Base-by-base conservation (phyloP, 2,888 invertebrate species). In the Megamerina dolium region DNA sequence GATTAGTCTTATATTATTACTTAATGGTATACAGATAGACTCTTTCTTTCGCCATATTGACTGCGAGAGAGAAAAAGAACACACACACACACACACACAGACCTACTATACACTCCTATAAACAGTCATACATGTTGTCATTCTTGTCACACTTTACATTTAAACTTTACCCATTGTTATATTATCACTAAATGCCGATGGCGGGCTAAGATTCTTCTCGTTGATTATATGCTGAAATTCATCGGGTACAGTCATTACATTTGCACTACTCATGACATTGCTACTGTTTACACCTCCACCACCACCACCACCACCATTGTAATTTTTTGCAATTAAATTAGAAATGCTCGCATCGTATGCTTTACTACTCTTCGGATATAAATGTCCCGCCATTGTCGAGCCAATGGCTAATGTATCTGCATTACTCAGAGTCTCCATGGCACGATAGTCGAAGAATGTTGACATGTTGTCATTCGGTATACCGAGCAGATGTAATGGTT, bases 101-200 rank as follows among this genome's bases (percentile, higher is more conserved):
- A n/a, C n/a, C n/a, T n/a, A n/a, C n/a, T n/a, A n/a, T n/a, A n/a
- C n/a, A n/a, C n/a, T n/a, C n/a, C n/a, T n/a, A n/a, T n/a, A n/a
- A n/a, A n/a, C n/a, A n/a, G n/a, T n/a, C n/a, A n/a, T n/a, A n/a
- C n/a, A n/a, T n/a, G n/a, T n/a, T n/a, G n/a, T n/a, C n/a, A n/a
- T n/a, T n/a, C n/a, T n/a, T n/a, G n/a, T n/a, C n/a, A n/a, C n/a
- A 13, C 6, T 31, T 31, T 10, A 23, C 9, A 31, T 21, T 50
- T 52, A 52, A 37, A 45, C 51, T 43, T 51, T 53, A 41, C 49
- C 43, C 35, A 46, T 49, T 34, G 53, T 43, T 46, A 51, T 16
- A 46, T 52, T 51, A 50, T 74, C 74, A 46, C 71, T 72, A 50
- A 75, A 75, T 38, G 75, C 75, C 47, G 74, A 74, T 43, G 75